Percentiles rank a stretch among this genome's conserved stretches.
Conservation (phyloP, 2,888 invertebrate genomes). For the Keiferia lycopersicella region DNA sequence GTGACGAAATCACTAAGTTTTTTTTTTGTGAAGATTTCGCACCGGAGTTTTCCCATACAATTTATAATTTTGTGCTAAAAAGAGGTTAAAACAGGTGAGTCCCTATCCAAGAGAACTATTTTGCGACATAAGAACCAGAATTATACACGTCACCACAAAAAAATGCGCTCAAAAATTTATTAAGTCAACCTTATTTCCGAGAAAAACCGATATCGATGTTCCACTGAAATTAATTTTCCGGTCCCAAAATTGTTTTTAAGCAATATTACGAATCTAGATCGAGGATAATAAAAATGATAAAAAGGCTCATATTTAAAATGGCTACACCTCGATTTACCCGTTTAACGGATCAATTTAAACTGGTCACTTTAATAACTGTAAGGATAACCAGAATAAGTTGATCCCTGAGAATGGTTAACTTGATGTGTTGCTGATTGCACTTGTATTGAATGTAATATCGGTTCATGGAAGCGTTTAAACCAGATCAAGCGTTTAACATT, state of each 20-base stretch:
- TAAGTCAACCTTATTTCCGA: not conserved
- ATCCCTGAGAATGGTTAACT: too few species aligned
- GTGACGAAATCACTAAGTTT: too few species aligned
- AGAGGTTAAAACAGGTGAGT: too few species aligned
- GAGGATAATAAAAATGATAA: not conserved
- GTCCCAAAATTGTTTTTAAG: conserved; percentile 13
- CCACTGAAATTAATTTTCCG: conserved; percentile 14
- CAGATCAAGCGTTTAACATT: conserved; percentile 55
- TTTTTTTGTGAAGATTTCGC: too few species aligned
- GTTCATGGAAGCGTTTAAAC: conserved; percentile 56
- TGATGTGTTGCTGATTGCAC: not conserved
- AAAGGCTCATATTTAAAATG: not conserved
- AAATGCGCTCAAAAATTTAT: not conserved
- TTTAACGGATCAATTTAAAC: too few species aligned
- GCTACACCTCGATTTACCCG: not conserved
- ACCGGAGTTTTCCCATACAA: too few species aligned
- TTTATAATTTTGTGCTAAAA: too few species aligned
- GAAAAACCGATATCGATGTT: conserved; percentile 1
- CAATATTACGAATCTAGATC: conserved; percentile 18
- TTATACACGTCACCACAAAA: too few species aligned
- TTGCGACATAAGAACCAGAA: too few species aligned
- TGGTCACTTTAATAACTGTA: too few species aligned
- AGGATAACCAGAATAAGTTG: too few species aligned
- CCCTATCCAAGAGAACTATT: not conserved
- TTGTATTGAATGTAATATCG: conserved; percentile 39